Percentiles rank a stretch among this genome's conserved stretches.
Conservation (phyloP, 2,888 invertebrate species). For the Cheilosia vulpina region DNA sequence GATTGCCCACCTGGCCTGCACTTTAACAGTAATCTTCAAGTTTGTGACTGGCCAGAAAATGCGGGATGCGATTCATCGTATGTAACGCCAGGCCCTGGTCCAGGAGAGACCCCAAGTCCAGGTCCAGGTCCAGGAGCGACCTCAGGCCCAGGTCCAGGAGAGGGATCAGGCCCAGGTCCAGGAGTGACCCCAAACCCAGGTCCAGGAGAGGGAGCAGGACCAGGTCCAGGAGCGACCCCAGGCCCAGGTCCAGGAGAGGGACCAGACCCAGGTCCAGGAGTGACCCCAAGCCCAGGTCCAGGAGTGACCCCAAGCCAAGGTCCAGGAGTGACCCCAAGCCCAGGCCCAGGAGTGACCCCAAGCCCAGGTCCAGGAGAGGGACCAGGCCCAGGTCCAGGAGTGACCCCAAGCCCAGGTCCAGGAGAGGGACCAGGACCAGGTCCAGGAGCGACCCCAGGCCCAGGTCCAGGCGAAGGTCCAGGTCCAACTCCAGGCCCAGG, state of each 20-base stretch:
- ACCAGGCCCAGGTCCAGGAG: not conserved
- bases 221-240: not conserved
- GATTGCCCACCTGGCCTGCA: constrained; percentile 44
- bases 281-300: not conserved
- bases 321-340: not conserved
- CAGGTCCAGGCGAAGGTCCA: not conserved
- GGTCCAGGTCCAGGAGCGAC: not conserved
- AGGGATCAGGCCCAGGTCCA: too few species aligned
- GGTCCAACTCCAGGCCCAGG: not conserved
- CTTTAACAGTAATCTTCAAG: constrained; percentile 47
- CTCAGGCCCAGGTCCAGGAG: not conserved
- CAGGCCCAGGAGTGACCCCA: not conserved
- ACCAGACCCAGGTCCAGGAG: not conserved
- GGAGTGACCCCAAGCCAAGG: too few species aligned
- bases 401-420: not conserved
- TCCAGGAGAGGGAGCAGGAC: too few species aligned
- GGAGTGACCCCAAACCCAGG: not conserved
- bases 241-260: not conserved
- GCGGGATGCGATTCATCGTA: constrained; percentile 76
- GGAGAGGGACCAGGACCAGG: not conserved
- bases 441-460: not conserved
- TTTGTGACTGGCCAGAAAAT: constrained; percentile 72
- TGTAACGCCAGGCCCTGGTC: too few species aligned
- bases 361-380: not conserved
- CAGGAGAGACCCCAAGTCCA: not conserved